Conservation (phyloP, 1,140 invertebrate genomes). For the Sycophila sp. region DNA sequence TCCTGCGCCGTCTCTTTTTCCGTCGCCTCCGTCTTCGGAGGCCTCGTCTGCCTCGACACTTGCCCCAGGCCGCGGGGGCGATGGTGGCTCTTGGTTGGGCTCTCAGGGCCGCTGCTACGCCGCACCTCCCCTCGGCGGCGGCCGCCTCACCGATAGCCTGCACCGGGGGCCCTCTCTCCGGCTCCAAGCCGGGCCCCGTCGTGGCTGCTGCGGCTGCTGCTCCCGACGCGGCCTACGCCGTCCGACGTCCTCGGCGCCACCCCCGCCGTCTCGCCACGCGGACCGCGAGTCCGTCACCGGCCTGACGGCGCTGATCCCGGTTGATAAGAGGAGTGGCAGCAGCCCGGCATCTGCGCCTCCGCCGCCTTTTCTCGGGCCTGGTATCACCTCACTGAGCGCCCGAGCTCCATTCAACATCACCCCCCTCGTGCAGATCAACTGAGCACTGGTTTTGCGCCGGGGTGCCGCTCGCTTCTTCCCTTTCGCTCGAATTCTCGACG, state of each 20-base stretch:
- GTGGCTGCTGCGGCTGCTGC: constrained; percentile 22
- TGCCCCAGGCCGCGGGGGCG: constrained; percentile 61
- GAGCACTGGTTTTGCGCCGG: neutral
- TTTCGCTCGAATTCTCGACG: too few species aligned
- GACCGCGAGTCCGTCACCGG: constrained; percentile 7
- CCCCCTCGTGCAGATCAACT: too few species aligned
- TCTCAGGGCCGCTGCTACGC: constrained; percentile 65
- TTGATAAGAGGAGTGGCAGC: neutral
- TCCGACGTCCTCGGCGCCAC: neutral
- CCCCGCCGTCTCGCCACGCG: neutral
- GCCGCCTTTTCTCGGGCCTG: neutral
- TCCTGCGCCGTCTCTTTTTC: constrained; percentile 66
- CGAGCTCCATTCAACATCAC: constrained; percentile 40
- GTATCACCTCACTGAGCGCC: constrained; percentile 27
- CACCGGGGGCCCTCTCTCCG: constrained; percentile 62
- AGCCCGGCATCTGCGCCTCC: constrained; percentile 11
- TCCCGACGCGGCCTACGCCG: neutral
- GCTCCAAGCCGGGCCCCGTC: constrained; percentile 60
- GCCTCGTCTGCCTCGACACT: constrained; percentile 49
- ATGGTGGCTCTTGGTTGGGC: constrained; percentile 50
- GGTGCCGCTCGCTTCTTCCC: neutral
- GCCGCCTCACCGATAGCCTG: constrained; percentile 48
- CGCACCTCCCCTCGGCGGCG: constrained; percentile 42
- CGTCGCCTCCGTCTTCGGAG: constrained; percentile 59
- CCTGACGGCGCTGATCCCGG: neutral